Evolutionary conservation across 2,113 vertebrate species (phyloP), one percentile per base, ranked within the genome.

Genomic region (Scolopax mira): DNA sequence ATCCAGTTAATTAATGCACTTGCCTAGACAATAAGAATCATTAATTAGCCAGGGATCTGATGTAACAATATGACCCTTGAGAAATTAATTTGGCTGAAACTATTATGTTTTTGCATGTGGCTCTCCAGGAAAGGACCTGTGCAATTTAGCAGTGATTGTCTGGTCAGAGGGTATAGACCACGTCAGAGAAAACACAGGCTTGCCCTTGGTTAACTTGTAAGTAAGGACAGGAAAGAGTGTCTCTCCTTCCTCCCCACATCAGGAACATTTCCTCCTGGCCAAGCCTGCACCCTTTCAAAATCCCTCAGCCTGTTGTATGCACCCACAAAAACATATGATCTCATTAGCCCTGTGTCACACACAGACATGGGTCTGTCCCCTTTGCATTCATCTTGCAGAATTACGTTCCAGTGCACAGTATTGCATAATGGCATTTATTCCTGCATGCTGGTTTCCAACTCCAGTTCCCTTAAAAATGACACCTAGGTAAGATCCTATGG

Each of bases 51-150:
- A 66, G 51, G 7, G n/a, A 79, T 42, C 85, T 55, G 60, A n/a
- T 6, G 19, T 27, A 72, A 91, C 25, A 55, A 23, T 62, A 55
- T 6, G 46, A 86, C 58, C 58, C 72, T 28, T 25, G 35, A 89
- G 93, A 90, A 94, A 94, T 41, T 65, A 75, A 44, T 77, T 79
- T 79, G 33, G 48, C 41, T 92, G 70, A 92, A 79, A 85, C 64
- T 41, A 46, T 60, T 57, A 57, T 37, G 65, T 16, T 88, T 41
- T 2, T 23, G 18, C 49, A 57, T 11, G n/a, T 9, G 21, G 21
- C 13, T 87, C 77, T 73, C 48, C 75, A 61, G 13, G 67, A 66
- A 95, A 42, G 67, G 82, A 77, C 24, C 13, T 58, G 60, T n/a
- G 87, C 77, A 42, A 69, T 52, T 94, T 35, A 46, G 17, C 37